Evolutionary conservation across 2,113 vertebrate species (phyloP).

Genomic region (Chaetops frenatus): DNA sequence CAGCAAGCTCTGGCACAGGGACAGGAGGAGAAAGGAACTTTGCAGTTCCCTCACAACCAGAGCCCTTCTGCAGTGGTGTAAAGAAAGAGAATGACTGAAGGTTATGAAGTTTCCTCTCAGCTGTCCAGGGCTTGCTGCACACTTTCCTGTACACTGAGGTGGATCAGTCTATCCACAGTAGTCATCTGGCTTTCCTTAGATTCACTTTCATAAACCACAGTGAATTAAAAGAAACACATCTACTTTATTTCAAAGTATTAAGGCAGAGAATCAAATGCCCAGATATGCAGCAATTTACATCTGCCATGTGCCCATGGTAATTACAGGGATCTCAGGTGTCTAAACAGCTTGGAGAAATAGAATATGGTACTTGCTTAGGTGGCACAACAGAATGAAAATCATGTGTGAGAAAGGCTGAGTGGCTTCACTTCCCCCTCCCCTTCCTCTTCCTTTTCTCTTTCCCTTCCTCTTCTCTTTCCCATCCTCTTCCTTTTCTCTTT

Average conservation of each 20-base stretch:
- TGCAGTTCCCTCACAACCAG: background rate
- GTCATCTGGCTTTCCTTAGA: background rate
- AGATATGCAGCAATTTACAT: background rate
- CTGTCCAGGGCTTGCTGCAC: background rate
- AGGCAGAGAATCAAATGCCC: background rate
- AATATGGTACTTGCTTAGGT: background rate
- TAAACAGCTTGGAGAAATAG: background rate
- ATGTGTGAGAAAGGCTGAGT: background rate
- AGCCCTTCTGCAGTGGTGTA: background rate
- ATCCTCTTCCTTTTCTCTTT: too few relatives aligned
- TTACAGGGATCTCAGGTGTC: background rate
- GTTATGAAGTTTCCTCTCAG: background rate
- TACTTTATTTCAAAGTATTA: background rate
- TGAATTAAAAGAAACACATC: background rate
- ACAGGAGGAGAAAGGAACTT: background rate
- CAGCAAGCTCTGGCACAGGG: background rate
- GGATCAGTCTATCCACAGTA: background rate
- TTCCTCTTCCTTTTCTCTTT: background rate
- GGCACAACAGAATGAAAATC: background rate
- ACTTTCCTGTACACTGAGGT: background rate
- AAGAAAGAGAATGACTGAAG: background rate
- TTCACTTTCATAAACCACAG: background rate
- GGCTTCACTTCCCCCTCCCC: fast-evolving
- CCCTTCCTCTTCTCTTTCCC: too few relatives aligned
- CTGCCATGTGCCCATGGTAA: fast-evolving